These are phyloP conservation scores for Mesorhabditis spiculigera DNA, from an alignment of 2,888 invertebrate genomes.

Conservation along the genomic window DNA sequence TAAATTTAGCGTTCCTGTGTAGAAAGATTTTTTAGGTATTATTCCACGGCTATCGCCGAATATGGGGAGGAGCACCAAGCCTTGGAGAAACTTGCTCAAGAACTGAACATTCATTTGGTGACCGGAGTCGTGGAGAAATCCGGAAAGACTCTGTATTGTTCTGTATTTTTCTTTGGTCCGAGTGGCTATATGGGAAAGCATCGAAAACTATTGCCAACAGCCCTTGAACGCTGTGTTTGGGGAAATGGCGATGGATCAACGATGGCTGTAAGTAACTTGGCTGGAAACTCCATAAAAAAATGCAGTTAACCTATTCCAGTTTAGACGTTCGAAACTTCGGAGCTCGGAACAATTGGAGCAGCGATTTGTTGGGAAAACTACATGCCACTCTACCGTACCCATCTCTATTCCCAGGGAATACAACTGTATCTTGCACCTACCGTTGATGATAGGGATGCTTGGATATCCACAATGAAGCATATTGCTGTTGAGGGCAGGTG, in stretches of 20 bases:
- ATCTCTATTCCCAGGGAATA: slow-evolving; percentile 38
- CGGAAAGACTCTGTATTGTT: slow-evolving; percentile 49
- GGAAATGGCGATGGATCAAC: slow-evolving; percentile 50
- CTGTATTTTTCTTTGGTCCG: slow-evolving; percentile 48
- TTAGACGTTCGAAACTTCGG: slow-evolving; percentile 24
- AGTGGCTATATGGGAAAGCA: slow-evolving; percentile 44
- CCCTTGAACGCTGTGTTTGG: slow-evolving; percentile 50
- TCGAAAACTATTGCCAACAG: slow-evolving; percentile 50
- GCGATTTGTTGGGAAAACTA: slow-evolving; percentile 56
- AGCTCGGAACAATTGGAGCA: slow-evolving; percentile 43
- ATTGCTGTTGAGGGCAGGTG: slow-evolving; percentile 49
- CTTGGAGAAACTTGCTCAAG: slow-evolving; percentile 22
- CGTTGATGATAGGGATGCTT: slow-evolving; percentile 50
- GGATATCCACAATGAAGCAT: slow-evolving; percentile 50
- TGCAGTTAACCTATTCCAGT: too few species aligned
- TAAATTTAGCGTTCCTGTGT: slow-evolving; percentile 1
- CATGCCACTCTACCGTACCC: slow-evolving; percentile 42
- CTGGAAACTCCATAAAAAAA: too few species aligned
- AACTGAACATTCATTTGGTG: slow-evolving; percentile 34
- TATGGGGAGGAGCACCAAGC: slow-evolving; percentile 32
- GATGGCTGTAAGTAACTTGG: slow-evolving; percentile 29
- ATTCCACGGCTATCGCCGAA: slow-evolving; percentile 40
- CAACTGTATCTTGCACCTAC: slow-evolving; percentile 53
- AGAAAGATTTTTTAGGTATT: slow-evolving; percentile 28
- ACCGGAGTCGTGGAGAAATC: slow-evolving; percentile 48